phyloP scores from a whole-genome alignment of 64 coral and sea anemone species.

The Catalaphyllia jardinei region DNA sequence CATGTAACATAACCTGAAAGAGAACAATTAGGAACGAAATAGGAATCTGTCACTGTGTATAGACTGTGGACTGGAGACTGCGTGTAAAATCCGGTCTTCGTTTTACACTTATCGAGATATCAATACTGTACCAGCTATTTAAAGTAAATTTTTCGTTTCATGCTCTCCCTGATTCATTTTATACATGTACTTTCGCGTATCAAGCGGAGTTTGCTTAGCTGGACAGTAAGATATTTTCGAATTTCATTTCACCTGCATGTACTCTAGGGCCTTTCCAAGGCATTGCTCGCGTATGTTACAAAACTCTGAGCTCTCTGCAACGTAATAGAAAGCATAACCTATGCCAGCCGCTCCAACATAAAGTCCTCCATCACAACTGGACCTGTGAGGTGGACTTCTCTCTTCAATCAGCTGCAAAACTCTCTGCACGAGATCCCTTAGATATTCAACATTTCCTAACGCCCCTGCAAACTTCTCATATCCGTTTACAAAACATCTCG shows the following conservation, averaged over 20 bases:
- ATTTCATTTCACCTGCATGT: constrained; percentile 71
- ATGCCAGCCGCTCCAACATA: constrained; percentile 84
- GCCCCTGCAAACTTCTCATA: constrained; percentile 68
- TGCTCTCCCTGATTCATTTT: no score
- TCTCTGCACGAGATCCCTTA: constrained; percentile 58
- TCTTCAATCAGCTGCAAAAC: constrained; percentile 53
- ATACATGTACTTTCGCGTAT: no score
- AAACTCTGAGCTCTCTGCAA: constrained; percentile 58
- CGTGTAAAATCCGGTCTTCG: no score
- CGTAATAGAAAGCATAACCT: constrained; percentile 68
- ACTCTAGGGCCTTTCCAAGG: constrained; percentile 66
- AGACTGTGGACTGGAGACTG: not conserved
- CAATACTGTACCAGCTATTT: no score
- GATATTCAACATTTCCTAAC: constrained; percentile 60
- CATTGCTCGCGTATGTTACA: constrained; percentile 61
- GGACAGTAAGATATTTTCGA: no score
- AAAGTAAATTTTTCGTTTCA: no score
- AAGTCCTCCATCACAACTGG: constrained; percentile 74
- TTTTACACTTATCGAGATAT: no score
- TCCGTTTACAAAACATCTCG: constrained; percentile 72
- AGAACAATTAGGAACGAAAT: not conserved
- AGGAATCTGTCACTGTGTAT: not conserved
- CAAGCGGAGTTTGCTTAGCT: no score
- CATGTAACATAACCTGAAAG: constrained; percentile 59
- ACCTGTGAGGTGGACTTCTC: constrained; percentile 47